Conservation (phyloP, 2,888 invertebrate species). For the Xylota segnis region DNA sequence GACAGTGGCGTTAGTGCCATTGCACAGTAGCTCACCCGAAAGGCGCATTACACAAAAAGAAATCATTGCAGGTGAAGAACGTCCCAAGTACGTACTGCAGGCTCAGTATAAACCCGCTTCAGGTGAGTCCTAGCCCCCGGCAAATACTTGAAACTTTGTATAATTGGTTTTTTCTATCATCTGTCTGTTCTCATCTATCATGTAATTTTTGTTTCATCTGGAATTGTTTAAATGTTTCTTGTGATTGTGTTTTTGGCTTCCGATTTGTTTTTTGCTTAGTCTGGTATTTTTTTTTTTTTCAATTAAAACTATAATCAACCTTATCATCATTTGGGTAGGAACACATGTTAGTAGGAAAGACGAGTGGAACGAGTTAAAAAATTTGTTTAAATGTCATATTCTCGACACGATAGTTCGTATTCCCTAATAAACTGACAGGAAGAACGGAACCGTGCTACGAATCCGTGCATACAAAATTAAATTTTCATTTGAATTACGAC, state of each 20-base stretch:
- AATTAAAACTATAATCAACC: background rate
- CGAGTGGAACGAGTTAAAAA: too few species aligned
- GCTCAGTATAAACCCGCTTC: slow-evolving; percentile 82
- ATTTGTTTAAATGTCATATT: too few species aligned
- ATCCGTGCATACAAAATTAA: too few species aligned
- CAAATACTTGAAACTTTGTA: background rate
- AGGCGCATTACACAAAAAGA: slow-evolving; percentile 86
- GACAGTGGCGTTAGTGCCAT: slow-evolving; percentile 84
- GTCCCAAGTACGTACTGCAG: slow-evolving; percentile 85
- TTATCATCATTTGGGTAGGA: too few species aligned
- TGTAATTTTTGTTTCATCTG: slow-evolving; percentile 24
- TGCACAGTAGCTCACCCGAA: slow-evolving; percentile 84
- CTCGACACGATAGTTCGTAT: too few species aligned
- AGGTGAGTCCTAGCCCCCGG: slow-evolving; percentile 76
- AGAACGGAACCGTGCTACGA: too few species aligned
- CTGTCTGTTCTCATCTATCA: slow-evolving; percentile 28
- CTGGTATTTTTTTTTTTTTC: background rate
- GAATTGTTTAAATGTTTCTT: slow-evolving; percentile 37
- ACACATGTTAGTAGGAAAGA: too few species aligned
- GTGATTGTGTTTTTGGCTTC: slow-evolving; percentile 56
- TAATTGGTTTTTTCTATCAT: slow-evolving; percentile 11
- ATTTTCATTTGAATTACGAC: too few species aligned
- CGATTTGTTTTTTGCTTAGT: background rate
- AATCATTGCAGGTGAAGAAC: slow-evolving; percentile 88
- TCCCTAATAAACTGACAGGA: too few species aligned